Base-by-base conservation (phyloP, 2,797 vertebrate genomes). In the Lagocephalus sceleratus region DNA sequence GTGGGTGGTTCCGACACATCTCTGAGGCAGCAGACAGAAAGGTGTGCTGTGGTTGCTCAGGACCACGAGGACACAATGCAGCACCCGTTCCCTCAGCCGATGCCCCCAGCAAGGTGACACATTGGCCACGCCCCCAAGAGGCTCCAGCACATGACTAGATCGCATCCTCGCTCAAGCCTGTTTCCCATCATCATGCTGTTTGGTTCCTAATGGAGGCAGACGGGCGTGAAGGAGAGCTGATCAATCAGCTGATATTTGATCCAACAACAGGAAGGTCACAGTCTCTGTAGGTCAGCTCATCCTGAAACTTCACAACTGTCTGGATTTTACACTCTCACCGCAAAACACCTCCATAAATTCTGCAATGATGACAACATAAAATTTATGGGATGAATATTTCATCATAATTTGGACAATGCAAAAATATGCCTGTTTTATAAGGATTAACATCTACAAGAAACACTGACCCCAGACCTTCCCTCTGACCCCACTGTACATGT, bases 211-310 rank as follows among this genome's bases (percentile, higher is more conserved):
- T 94, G 49, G 67, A 87, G 86, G 90, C 90, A 90, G 94, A 95
- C 84, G 81, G 90, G 92, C 92, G 81, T 94, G 91, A 95, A 94
- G 93, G 91, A 88, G 86, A 92, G 66, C 65, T 57, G 60, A 76
- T 81, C 83, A 78, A 82, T 79, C 60, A 42, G 1, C 22, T 73
- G 76, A 82, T n/a, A n/a, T 77, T 69, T 76, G 60, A 48, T 54
- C 26, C 41, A 43, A 17, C 6, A 40, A 16, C 7, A 40, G 39
- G 7, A 16, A 15, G 15, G n/a, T 41, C 39, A 41, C 15, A 41
- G n/a, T n/a, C n/a, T 17, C 15, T 17, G n/a, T 2, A 16, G 16
- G 40, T 41, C 16, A 19, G 40, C 40, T 19, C 16, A 16, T 41
- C 16, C 4, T 6, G 16, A 5, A 6, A 16, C 16, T 19, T 9